These are phyloP conservation scores for Marasmarcha lunaedactyla DNA, from an alignment of 2,888 invertebrate genomes.

Conservation along the genomic window DNA sequence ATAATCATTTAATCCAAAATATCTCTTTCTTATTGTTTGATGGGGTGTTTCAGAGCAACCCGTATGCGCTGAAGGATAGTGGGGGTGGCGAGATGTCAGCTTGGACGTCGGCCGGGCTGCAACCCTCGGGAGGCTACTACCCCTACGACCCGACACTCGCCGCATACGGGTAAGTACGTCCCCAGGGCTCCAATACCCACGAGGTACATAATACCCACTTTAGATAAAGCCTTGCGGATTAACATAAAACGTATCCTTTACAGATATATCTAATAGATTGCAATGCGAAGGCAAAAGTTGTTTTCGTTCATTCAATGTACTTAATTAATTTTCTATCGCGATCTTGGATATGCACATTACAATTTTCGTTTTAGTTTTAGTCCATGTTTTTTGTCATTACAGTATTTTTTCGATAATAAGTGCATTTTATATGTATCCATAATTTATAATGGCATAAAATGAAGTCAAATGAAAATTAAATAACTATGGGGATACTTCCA, in stretches of 20 bases:
- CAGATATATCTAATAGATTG: conserved; percentile 62
- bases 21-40: conserved; percentile 25
- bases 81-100: conserved; percentile 90
- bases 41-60: conserved; percentile 83
- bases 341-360: no score
- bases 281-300: conserved; percentile 62
- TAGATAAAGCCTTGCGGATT: conserved; percentile 63
- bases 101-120: conserved; percentile 91
- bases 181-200: conserved; percentile 40
- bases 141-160: conserved; percentile 93
- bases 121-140: conserved; percentile 92
- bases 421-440: no score
- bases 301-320: no score
- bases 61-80: conserved; percentile 85
- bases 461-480: no score
- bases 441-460: no score
- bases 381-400: no score
- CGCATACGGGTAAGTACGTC: conserved; percentile 88
- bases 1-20: no score
- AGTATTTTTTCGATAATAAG: no score
- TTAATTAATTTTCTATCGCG: no score
- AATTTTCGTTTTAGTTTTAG: no score
- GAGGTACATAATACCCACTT: conserved; percentile 49
- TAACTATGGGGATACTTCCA: no score
- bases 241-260: conserved; percentile 57